A percentile compares a stretch with the other conserved stretches of the same genome.
Conservation (phyloP, 2,113 vertebrate genomes). For the Mohoua ochrocephala region DNA sequence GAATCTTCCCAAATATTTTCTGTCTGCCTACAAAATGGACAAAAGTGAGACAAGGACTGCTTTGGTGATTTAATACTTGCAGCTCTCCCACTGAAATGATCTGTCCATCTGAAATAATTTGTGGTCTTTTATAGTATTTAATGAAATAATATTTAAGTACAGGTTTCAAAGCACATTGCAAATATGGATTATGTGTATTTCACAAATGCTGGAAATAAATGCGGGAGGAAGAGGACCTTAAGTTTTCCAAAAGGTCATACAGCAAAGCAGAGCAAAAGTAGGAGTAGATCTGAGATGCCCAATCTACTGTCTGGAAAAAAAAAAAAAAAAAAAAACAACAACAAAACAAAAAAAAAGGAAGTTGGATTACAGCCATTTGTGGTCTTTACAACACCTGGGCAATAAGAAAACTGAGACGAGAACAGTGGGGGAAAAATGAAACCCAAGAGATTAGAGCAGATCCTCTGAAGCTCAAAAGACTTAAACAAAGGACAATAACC, state of each 20-base stretch:
- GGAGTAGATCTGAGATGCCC: background rate
- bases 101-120: background rate
- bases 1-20: background rate
- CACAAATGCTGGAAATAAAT: background rate
- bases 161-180: background rate
- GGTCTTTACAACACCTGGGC: conserved; percentile 2
- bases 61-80: background rate
- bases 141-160: background rate
- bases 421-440: background rate
- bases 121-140: background rate
- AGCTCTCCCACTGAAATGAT: background rate
- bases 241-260: background rate
- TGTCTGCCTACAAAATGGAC: background rate
- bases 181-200: background rate
- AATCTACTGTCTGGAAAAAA: background rate
- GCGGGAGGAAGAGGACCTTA: background rate
- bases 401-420: conserved; percentile 19
- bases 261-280: background rate
- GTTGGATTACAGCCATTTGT: background rate
- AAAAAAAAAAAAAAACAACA: too few species aligned
- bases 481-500: background rate
- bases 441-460: background rate
- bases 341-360: background rate
- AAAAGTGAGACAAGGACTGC: background rate
- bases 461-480: conserved; percentile 6